Evolutionary conservation across 2,113 vertebrate species (phyloP).

Genomic region (Gymnarchus niloticus): DNA sequence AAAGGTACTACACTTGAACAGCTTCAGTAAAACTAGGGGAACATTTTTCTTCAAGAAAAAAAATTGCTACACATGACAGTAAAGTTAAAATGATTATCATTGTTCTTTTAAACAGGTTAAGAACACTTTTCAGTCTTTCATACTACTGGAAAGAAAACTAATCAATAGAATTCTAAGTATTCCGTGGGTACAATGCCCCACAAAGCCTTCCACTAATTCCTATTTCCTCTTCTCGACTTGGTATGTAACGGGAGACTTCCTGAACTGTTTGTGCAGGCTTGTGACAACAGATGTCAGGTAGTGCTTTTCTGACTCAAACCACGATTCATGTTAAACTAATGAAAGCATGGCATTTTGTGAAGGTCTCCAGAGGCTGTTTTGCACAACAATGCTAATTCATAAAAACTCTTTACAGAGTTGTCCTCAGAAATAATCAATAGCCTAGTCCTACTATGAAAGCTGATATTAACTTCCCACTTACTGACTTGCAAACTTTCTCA

Average conservation of each 20-base stretch:
- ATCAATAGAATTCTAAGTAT: background rate
- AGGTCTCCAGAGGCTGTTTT: background rate
- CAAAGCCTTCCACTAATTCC: background rate
- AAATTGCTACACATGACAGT: background rate
- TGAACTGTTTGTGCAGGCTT: background rate
- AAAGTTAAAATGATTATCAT: background rate
- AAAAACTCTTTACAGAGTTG: background rate
- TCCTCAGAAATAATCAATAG: conserved; percentile 14
- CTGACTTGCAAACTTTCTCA: background rate
- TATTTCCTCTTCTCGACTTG: background rate
- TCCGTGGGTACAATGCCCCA: too few relatives aligned
- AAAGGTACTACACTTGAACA: background rate
- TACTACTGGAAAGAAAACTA: background rate
- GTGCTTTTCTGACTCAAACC: background rate
- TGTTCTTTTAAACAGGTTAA: background rate
- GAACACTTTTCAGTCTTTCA: too few relatives aligned
- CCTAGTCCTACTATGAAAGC: background rate
- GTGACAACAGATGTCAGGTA: background rate
- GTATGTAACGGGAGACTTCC: background rate
- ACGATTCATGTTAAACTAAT: conserved; percentile 9
- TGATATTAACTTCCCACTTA: conserved; percentile 6
- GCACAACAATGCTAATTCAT: background rate
- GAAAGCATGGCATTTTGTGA: conserved; percentile 11
- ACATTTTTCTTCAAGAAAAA: background rate
- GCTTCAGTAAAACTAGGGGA: background rate